Percentiles rank a stretch among this genome's conserved stretches.
Conservation (phyloP, 2,113 vertebrate genomes). For the Amazona guildingii region DNA sequence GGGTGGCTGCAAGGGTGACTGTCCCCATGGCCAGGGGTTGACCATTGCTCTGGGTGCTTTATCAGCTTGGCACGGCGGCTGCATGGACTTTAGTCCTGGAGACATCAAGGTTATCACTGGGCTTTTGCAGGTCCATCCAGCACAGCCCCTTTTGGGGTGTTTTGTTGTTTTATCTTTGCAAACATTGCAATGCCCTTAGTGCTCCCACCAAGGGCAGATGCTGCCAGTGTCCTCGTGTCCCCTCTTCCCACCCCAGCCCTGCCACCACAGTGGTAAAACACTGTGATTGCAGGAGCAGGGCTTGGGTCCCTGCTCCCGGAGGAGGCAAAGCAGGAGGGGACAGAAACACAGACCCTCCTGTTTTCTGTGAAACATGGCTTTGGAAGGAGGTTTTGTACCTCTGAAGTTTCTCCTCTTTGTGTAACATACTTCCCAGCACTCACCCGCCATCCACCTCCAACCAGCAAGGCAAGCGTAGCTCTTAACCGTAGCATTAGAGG, state of each 20-base stretch:
- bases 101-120: background rate
- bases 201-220: background rate
- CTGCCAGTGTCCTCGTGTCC: fast-evolving
- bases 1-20: background rate
- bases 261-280: fast-evolving
- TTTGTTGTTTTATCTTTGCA: background rate
- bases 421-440: background rate
- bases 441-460: fast-evolving
- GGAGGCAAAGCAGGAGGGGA: background rate
- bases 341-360: background rate
- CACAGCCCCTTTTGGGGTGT: background rate
- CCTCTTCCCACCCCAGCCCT: background rate
- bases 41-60: background rate
- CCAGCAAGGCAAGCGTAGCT: background rate
- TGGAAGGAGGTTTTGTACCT: background rate
- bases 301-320: background rate
- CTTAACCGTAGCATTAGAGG: background rate
- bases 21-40: fast-evolving
- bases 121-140: background rate
- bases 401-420: background rate
- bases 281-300: fast-evolving
- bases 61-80: background rate
- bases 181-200: background rate
- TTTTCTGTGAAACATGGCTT: background rate
- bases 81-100: fast-evolving